A percentile compares a stretch with the other conserved stretches of the same genome.
Evolutionary conservation across 2,797 vertebrate genomes (phyloP).

Genomic region (Halcyon leucocephala): DNA sequence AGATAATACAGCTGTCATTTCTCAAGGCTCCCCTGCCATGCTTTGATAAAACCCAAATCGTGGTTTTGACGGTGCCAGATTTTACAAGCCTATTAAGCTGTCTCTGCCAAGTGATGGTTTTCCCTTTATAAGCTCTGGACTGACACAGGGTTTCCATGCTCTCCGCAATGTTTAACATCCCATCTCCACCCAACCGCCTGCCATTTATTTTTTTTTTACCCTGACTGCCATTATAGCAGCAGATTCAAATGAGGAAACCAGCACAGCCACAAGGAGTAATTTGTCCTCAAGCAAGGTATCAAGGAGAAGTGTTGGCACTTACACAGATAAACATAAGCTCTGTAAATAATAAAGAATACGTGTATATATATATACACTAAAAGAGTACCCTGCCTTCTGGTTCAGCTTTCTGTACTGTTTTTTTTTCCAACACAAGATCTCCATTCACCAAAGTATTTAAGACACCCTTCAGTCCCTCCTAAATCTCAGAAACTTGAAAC

Average conservation of each 20-base stretch:
- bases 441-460: background rate
- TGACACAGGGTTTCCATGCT: conserved; percentile 34
- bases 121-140: conserved; percentile 27
- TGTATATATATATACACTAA: too few species aligned
- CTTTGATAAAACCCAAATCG: conserved; percentile 53
- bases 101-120: conserved; percentile 56
- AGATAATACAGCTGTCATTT: conserved; percentile 69
- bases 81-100: conserved; percentile 63
- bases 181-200: background rate
- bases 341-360: too few species aligned
- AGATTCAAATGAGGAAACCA: background rate
- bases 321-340: background rate
- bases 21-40: conserved; percentile 49
- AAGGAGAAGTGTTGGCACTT: conserved; percentile 2
- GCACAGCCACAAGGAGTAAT: background rate
- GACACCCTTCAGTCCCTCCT: background rate
- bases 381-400: background rate
- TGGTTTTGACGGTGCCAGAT: conserved; percentile 62
- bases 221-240: background rate
- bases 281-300: background rate
- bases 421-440: background rate
- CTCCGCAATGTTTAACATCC: background rate
- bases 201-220: background rate
- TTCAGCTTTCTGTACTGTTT: background rate
- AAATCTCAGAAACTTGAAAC: background rate